phyloP scores from a whole-genome alignment of 2,113 vertebrate species.

The Lontra canadensis region DNA sequence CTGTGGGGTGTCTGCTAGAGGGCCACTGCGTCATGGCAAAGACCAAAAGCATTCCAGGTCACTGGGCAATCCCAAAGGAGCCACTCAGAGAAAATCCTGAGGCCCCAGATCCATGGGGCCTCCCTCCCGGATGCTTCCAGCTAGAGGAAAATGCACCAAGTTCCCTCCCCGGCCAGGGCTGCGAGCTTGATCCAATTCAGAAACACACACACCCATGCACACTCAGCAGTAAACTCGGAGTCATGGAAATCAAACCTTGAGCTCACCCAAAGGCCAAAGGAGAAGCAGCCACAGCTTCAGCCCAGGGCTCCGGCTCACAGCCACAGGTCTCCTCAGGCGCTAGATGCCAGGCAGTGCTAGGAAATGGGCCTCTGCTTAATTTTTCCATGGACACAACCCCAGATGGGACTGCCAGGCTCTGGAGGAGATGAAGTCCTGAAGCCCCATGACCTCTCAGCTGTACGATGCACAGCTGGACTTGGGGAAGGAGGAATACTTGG shows the following conservation, averaged over 20 bases:
- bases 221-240: slow-evolving; percentile 47
- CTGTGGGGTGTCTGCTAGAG: not conserved
- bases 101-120: not conserved
- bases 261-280: slow-evolving; percentile 52
- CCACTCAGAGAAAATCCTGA: not conserved
- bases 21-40: not conserved
- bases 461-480: not conserved
- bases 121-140: not conserved
- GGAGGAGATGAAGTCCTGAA: not conserved
- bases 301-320: not conserved
- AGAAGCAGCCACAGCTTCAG: slow-evolving; percentile 42
- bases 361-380: slow-evolving; percentile 70
- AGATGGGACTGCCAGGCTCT: slow-evolving; percentile 48
- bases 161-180: not conserved
- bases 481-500: not conserved
- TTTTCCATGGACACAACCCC: slow-evolving; percentile 66
- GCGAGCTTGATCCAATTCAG: not conserved
- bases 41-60: not conserved
- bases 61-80: not conserved
- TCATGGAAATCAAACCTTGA: slow-evolving; percentile 54
- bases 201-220: slow-evolving; percentile 31
- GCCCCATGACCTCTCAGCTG: not conserved
- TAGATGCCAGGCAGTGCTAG: slow-evolving; percentile 55
- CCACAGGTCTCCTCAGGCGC: not conserved
- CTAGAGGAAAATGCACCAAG: not conserved